Conservation (phyloP, 2,888 invertebrate species). For the Eupithecia tripunctaria region DNA sequence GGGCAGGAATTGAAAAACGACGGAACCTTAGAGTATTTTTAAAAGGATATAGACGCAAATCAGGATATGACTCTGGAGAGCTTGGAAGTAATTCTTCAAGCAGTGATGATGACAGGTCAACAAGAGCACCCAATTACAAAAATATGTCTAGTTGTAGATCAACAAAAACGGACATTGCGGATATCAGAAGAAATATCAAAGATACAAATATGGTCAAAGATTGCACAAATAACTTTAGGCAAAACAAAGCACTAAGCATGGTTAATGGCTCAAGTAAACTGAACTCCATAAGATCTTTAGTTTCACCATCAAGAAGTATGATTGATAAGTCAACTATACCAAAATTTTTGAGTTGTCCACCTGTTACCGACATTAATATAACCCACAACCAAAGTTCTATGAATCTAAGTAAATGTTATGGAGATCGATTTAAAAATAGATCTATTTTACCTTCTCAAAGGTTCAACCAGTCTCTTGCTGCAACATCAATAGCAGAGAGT, state of each 20-base stretch:
- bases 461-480: slow-evolving; percentile 59
- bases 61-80: slow-evolving; percentile 68
- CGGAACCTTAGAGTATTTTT: slow-evolving; percentile 57
- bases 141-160: slow-evolving; percentile 53
- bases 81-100: slow-evolving; percentile 72
- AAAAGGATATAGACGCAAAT: slow-evolving; percentile 55
- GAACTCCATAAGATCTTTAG: slow-evolving; percentile 27
- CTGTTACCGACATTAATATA: slow-evolving; percentile 37
- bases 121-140: slow-evolving; percentile 52
- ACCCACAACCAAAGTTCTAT: slow-evolving; percentile 32
- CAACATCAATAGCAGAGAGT: slow-evolving; percentile 52
- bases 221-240: slow-evolving; percentile 54
- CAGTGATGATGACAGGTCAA: slow-evolving; percentile 67
- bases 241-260: slow-evolving; percentile 55
- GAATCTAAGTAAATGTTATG: slow-evolving; percentile 40
- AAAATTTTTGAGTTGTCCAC: slow-evolving; percentile 18
- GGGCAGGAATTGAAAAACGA: slow-evolving; percentile 62
- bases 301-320: slow-evolving; percentile 21
- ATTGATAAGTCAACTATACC: slow-evolving; percentile 11
- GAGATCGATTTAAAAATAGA: slow-evolving; percentile 64
- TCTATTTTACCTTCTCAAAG: slow-evolving; percentile 67
- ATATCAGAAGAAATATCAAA: slow-evolving; percentile 51
- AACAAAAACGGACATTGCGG: slow-evolving; percentile 52
- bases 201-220: slow-evolving; percentile 56
- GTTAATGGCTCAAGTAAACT: slow-evolving; percentile 36